Evolutionary conservation across 2,797 vertebrate genomes (phyloP).

Genomic region (Crocidura indochinensis): DNA sequence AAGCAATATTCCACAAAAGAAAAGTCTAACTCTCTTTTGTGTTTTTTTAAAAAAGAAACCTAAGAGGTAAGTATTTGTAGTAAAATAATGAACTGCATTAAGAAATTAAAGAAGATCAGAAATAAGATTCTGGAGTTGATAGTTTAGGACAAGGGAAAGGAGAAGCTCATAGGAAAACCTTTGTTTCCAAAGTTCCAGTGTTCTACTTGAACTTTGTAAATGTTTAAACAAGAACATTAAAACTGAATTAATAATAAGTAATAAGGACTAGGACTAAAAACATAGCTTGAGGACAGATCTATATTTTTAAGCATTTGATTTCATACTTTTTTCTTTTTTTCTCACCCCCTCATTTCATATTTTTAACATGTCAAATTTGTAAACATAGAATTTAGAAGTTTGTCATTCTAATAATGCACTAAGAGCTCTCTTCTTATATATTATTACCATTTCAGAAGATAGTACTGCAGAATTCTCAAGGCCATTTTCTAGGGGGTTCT

Average conservation of each 20-base stretch:
- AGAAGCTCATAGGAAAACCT: background rate
- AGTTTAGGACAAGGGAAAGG: too few relatives aligned
- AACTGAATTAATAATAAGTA: slow-evolving; percentile 3
- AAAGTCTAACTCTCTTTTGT: background rate
- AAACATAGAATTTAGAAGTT: slow-evolving; percentile 17
- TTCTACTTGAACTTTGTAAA: background rate
- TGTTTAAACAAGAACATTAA: slow-evolving; percentile 16
- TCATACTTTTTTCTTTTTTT: slow-evolving; percentile 48
- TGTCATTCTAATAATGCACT: slow-evolving; percentile 53
- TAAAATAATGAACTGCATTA: background rate
- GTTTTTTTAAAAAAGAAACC: background rate
- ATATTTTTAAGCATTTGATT: slow-evolving; percentile 38
- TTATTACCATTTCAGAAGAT: slow-evolving; percentile 1
- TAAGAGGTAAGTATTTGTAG: slow-evolving; percentile 9
- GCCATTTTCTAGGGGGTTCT: slow-evolving; percentile 5
- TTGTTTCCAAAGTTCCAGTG: background rate
- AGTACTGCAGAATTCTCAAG: background rate
- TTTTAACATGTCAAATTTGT: slow-evolving; percentile 37
- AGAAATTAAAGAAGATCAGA: slow-evolving; percentile 41
- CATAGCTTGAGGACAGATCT: slow-evolving; percentile 7
- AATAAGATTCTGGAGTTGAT: background rate
- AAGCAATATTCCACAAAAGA: background rate
- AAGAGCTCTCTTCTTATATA: background rate
- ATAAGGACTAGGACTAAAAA: slow-evolving; percentile 22
- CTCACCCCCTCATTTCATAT: too few relatives aligned